phyloP scores from a whole-genome alignment of 2,113 vertebrate genomes.

The Ibidorhyncha struthersii region DNA sequence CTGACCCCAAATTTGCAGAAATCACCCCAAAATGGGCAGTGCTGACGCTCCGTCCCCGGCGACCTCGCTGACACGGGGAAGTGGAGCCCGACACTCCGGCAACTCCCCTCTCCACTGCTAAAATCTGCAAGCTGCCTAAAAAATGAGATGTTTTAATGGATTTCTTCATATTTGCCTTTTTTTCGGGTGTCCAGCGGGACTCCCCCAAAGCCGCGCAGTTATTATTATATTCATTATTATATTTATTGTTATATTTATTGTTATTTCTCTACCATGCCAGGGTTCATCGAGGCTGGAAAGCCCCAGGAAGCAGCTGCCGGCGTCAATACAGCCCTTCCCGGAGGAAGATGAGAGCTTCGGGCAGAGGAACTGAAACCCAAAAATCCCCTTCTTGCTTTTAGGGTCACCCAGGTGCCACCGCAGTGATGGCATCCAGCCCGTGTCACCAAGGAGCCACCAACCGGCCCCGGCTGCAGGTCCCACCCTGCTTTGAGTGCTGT shows the following conservation, averaged over 20 bases:
- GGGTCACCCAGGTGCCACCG: not conserved
- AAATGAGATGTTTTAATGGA: rapidly evolving
- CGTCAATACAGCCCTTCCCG: not conserved
- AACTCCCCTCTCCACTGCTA: not conserved
- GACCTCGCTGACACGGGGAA: rapidly evolving
- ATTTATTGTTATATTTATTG: not conserved
- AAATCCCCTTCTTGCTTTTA: not conserved
- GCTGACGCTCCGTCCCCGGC: rapidly evolving
- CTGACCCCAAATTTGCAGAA: not conserved
- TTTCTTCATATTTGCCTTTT: not conserved
- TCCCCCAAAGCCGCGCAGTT: not conserved
- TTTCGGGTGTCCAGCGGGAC: not conserved
- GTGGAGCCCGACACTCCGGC: rapidly evolving
- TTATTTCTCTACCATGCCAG: rapidly evolving
- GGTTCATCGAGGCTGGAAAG: not conserved
- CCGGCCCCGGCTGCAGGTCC: not conserved
- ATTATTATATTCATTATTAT: not conserved
- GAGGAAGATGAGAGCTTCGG: rapidly evolving
- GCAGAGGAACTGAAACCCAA: not conserved
- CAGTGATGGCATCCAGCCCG: not conserved
- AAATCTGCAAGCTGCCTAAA: not conserved
- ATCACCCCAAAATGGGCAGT: not conserved
- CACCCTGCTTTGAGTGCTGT: not conserved
- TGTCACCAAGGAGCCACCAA: not conserved
- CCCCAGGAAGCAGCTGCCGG: not conserved